Percentiles rank a stretch among this genome's conserved stretches.
Evolutionary conservation across 2,888 invertebrate genomes (phyloP).

Genomic region (Ferrisia virgata): DNA sequence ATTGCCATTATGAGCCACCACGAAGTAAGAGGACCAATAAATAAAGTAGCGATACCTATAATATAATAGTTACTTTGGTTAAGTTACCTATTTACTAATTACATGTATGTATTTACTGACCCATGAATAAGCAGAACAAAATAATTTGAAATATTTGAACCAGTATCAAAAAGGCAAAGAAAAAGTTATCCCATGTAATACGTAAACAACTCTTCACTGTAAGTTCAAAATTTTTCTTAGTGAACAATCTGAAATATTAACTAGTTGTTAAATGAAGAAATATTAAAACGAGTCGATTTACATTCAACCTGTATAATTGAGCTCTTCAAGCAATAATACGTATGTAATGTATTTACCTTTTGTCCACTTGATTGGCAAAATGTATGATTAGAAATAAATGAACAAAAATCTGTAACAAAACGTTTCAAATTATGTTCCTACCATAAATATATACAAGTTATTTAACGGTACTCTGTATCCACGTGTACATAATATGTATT

Average conservation of each 20-base stretch:
- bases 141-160: background rate
- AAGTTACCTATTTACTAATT: background rate
- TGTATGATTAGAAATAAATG: background rate
- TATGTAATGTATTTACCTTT: background rate
- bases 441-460: no score
- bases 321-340: background rate
- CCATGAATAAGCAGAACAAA: background rate
- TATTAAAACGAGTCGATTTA: no score
- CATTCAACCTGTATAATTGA: background rate
- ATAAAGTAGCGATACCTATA: slow-evolving; percentile 60
- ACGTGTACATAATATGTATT: background rate
- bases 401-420: background rate
- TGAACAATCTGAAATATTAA: background rate
- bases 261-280: no score
- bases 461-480: background rate
- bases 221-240: background rate
- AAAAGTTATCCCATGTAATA: background rate
- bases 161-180: background rate
- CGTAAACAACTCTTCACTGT: background rate
- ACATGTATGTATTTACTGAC: background rate
- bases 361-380: background rate
- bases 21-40: slow-evolving; percentile 74
- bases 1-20: slow-evolving; percentile 72
- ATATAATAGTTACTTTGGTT: background rate
- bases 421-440: no score